These are phyloP conservation scores for Anseranas semipalmata DNA, from an alignment of 2,113 vertebrate species.

Conservation along the genomic window DNA sequence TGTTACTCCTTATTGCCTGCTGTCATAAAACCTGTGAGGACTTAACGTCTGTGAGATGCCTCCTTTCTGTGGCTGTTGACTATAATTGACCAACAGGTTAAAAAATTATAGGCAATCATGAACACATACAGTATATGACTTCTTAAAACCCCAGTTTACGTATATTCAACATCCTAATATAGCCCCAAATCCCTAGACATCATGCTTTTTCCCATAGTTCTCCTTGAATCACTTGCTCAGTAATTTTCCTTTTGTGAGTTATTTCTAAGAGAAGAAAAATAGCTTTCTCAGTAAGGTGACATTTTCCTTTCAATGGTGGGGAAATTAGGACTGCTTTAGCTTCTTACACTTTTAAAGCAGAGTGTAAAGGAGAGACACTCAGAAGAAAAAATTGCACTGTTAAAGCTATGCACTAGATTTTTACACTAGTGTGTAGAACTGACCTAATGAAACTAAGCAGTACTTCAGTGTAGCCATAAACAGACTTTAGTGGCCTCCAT, in stretches of 20 bases:
- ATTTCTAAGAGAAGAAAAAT: not conserved
- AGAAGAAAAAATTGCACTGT: not conserved
- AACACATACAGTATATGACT: not conserved
- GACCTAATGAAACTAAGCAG: not conserved
- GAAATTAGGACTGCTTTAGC: not conserved
- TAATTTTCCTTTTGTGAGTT: not conserved
- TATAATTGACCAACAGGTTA: not conserved
- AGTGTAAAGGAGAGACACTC: not conserved
- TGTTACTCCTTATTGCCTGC: constrained; percentile 11
- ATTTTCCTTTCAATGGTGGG: not conserved
- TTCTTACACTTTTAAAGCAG: not conserved
- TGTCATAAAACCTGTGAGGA: constrained; percentile 29
- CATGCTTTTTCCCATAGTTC: not conserved
- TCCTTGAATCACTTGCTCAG: not conserved
- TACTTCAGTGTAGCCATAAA: not conserved
- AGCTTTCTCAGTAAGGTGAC: not conserved
- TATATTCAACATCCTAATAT: not conserved
- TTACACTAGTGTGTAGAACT: not conserved
- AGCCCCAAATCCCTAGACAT: not conserved
- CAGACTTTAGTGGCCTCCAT: not conserved
- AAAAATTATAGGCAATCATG: not conserved
- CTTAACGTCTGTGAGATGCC: constrained; percentile 9
- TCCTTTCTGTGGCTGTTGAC: not conserved
- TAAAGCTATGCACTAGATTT: not conserved
- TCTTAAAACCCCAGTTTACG: not conserved